Evolutionary conservation across 2,888 invertebrate genomes (phyloP).

Genomic region (Scotopteryx bipunctaria): DNA sequence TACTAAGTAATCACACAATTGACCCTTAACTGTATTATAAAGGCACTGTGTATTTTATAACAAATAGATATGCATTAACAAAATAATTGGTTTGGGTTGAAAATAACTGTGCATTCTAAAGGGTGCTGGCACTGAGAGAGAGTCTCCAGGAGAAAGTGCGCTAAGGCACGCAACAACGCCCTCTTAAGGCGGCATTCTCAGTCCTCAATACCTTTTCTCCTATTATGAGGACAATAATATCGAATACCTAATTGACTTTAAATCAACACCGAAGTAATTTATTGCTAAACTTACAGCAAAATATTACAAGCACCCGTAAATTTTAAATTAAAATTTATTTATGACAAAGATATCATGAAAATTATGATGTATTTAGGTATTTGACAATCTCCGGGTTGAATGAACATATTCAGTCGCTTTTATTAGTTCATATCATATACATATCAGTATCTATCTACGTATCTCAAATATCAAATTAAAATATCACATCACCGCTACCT

Average conservation of each 20-base stretch:
- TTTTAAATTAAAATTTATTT: conserved; percentile 1
- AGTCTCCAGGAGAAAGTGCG: conserved; percentile 44
- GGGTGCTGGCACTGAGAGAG: conserved; percentile 55
- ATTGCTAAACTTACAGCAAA: background rate
- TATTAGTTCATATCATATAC: conserved; percentile 6
- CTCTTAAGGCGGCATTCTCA: conserved; percentile 76
- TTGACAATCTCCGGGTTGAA: conserved; percentile 37
- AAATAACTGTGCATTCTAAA: conserved; percentile 46
- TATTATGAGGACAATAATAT: conserved; percentile 31
- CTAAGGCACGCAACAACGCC: conserved; percentile 54
- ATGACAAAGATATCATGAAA: conserved; percentile 4
- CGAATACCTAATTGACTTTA: conserved; percentile 12
- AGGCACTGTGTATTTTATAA: background rate
- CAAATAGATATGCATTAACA: conserved; percentile 8
- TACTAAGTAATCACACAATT: background rate
- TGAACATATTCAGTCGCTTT: conserved; percentile 25
- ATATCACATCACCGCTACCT: conserved; percentile 28
- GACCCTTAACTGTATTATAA: background rate
- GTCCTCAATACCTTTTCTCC: conserved; percentile 51
- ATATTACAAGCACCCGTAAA: background rate
- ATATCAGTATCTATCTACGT: conserved; percentile 8
- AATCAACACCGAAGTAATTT: background rate
- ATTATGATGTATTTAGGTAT: conserved; percentile 23
- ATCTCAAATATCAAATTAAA: conserved; percentile 26
- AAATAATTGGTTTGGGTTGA: conserved; percentile 34